Base-by-base conservation (phyloP, 2,888 invertebrate genomes). In the Panzeria rudis region DNA sequence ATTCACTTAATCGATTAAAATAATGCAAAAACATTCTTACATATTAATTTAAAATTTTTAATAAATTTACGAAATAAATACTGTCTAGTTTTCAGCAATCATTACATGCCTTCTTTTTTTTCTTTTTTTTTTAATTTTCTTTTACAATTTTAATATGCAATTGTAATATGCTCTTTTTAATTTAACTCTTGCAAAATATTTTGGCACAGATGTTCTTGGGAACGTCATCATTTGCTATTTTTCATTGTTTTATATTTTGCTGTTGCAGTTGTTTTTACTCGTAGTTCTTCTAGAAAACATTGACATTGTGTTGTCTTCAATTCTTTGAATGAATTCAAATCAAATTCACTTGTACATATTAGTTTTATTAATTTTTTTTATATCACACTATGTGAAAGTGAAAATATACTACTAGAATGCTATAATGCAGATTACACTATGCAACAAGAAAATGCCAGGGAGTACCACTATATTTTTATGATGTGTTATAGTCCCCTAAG, bases 291-390 rank as follows among this genome's bases (percentile, higher is more conserved):
- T 52, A 73, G 25, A 59, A 66, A 73, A 38, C 80, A 80, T 66
- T 80, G 66, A 80, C 80, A 80, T 73, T 73, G 72, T 50, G 38
- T 47, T 20, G 50, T 47, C 47, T 47, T 64, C 64, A 71, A 54
- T 20, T n/a, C 20, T 62, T 29, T 17, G 5, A 59, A 80, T 41
- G 20, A 73, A 73, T 71, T 32, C 4, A 71, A 64, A 72, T 72
- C 44, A 79, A 56, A 64, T 64, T 32, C 44, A 41, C 23, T 52
- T 47, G 15, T 54, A n/a, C 8, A 17, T 41, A 17, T 66, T 11
- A 29, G 13, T 47, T 32, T 47, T 23, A 1, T 23, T 52, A 29
- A 20, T 32, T 11, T 35, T 25, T 23, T 44, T 52, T 38, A 8
- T 17, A 54, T 23, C 35, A 1, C 25, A 38, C n/a, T 20, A 38